A percentile compares a stretch with the other conserved stretches of the same genome.
Evolutionary conservation across 2,888 invertebrate species (phyloP).

Genomic region (Salticus scenicus): DNA sequence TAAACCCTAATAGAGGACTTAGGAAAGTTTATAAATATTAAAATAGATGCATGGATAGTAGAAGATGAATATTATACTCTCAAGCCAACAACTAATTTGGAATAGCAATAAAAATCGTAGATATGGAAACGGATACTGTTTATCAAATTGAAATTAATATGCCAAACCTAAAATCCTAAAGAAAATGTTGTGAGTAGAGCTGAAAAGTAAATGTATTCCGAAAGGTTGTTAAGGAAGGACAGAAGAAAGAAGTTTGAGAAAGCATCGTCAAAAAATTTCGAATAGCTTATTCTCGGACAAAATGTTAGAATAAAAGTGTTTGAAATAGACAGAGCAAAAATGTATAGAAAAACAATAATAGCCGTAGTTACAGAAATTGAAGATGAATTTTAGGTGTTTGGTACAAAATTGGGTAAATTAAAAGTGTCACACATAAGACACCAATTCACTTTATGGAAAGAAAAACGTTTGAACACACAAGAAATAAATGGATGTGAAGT

Average conservation of each 20-base stretch:
- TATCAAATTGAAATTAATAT: not conserved
- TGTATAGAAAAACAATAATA: not conserved
- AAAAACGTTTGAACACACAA: too few relatives aligned
- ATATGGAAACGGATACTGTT: not conserved
- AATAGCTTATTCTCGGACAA: not conserved
- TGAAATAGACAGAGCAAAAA: conserved; percentile 3
- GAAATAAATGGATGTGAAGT: too few relatives aligned
- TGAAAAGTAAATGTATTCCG: conserved; percentile 3
- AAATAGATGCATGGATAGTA: too few relatives aligned
- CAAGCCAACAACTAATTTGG: not conserved
- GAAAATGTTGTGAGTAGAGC: not conserved
- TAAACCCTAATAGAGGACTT: too few relatives aligned
- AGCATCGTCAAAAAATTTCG: not conserved
- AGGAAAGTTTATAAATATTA: too few relatives aligned
- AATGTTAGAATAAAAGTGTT: not conserved
- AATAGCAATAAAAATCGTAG: not conserved
- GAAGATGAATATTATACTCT: too few relatives aligned
- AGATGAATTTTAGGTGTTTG: not conserved
- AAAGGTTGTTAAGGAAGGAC: not conserved
- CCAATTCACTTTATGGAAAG: too few relatives aligned
- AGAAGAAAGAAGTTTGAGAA: not conserved
- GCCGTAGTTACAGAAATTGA: not conserved
- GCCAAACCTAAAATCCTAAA: not conserved
- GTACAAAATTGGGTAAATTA: not conserved
- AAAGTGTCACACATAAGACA: too few relatives aligned